phyloP scores from a whole-genome alignment of 2,797 vertebrate genomes.

The Allobates femoralis region DNA sequence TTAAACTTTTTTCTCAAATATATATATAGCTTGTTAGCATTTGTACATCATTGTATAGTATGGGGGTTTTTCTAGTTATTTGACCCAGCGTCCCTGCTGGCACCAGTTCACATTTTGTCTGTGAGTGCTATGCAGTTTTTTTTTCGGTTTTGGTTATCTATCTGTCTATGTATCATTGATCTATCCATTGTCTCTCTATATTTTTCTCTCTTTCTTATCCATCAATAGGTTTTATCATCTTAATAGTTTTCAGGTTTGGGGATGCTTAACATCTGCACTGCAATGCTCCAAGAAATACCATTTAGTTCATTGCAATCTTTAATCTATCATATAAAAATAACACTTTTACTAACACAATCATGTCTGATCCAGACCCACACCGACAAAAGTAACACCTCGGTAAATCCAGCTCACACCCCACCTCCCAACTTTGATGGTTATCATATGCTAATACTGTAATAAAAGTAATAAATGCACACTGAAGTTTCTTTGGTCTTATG shows the following conservation, averaged over 20 bases:
- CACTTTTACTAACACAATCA: constrained; percentile 5
- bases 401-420: constrained; percentile 30
- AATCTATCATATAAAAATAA: background rate
- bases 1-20: no score
- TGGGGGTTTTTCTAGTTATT: no score
- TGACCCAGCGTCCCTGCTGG: no score
- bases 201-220: no score
- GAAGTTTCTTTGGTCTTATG: constrained; percentile 26
- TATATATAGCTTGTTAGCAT: no score
- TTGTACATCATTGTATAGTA: no score
- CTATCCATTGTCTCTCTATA: no score
- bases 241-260: background rate
- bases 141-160: no score
- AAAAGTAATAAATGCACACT: constrained; percentile 22
- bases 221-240: background rate
- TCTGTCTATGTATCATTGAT: no score
- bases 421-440: constrained; percentile 33
- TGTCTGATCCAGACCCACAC: background rate
- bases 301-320: background rate
- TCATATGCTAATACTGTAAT: constrained; percentile 38
- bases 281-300: background rate
- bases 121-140: no score
- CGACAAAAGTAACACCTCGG: background rate
- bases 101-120: no score
- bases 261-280: background rate